Evolutionary conservation across 2,797 vertebrate species (phyloP), one percentile per base, ranked within the genome.

Genomic region (Emydoidea blandingii): DNA sequence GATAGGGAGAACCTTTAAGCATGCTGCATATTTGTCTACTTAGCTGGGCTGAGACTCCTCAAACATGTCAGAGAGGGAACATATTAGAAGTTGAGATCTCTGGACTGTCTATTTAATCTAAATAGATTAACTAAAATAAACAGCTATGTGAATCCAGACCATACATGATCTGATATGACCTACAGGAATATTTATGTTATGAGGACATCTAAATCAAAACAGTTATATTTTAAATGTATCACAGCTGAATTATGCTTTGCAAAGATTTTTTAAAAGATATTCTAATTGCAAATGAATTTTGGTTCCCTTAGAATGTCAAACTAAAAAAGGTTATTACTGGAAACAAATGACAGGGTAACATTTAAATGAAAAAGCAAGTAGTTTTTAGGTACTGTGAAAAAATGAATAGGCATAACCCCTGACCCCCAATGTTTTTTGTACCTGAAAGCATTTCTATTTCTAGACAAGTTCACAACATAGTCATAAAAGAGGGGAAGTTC

Each of bases 321-420:
- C 37, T 87, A 54, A 47, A 27, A 90, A 96, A 95, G 84, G 62
- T 88, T 41, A 34, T 34, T 83, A 91, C 76, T 87, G 54, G 87
- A 92, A 86, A 59, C 34, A 80, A 78, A 84, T 88, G 84, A 59
- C 74, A 96, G 29, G 74, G 68, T 86, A 83, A 91, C 79, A 86
- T 81, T 95, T 86, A 56, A 29, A 92, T 41, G 19, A 27, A 80
- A 85, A 88, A 94, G 4, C 6, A 56, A 74, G 8, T 0, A 1
- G 41, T 91, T 74, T 41, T 85, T 85, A 62, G 80, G 37, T 90
- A 87, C 41, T 34, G 37, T 62, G 57, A 86, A 62, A 34, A 91
- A 93, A 86, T n/a, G 6, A 62, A 9, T 81, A 95, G 91, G 91
- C 88, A 53, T 78, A 86, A 91, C 89, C 14, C 59, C 18, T 19